phyloP scores from a whole-genome alignment of 2,113 vertebrate genomes.

The Psittacara wagleri region DNA sequence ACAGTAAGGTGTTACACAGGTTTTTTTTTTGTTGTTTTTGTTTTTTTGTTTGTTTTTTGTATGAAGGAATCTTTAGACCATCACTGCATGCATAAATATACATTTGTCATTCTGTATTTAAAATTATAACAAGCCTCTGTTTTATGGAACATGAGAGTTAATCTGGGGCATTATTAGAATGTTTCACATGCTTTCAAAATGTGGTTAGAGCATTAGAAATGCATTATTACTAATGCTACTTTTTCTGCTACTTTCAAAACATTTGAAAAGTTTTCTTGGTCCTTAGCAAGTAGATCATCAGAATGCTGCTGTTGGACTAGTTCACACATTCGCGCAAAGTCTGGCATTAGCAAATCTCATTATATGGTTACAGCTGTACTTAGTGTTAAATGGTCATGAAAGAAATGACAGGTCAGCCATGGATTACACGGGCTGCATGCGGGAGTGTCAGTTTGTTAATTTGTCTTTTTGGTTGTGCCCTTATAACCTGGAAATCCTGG shows the following conservation, averaged over 20 bases:
- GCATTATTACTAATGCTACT: neutral
- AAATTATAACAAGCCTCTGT: neutral
- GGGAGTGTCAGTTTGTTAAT: neutral
- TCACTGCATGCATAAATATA: neutral
- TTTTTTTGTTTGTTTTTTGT: neutral
- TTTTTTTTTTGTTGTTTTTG: too few species aligned
- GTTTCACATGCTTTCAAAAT: neutral
- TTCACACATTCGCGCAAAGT: neutral
- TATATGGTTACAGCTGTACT: slow-evolving; percentile 35
- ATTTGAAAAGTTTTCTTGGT: neutral
- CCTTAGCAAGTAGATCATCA: neutral
- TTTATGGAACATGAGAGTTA: neutral
- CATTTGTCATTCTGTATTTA: neutral
- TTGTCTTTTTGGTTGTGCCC: neutral
- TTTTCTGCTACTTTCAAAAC: neutral
- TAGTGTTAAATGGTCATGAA: neutral
- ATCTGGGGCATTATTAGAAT: neutral
- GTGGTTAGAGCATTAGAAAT: neutral
- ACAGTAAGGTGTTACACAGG: neutral
- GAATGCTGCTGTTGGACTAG: neutral
- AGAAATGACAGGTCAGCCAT: neutral
- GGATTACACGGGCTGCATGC: neutral
- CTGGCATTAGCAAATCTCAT: slow-evolving; percentile 50
- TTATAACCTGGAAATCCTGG: neutral
- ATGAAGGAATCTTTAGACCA: neutral